These are phyloP conservation scores for Myanophis thanlyinensis DNA, from an alignment of 2,113 vertebrate species.

Conservation along the genomic window DNA sequence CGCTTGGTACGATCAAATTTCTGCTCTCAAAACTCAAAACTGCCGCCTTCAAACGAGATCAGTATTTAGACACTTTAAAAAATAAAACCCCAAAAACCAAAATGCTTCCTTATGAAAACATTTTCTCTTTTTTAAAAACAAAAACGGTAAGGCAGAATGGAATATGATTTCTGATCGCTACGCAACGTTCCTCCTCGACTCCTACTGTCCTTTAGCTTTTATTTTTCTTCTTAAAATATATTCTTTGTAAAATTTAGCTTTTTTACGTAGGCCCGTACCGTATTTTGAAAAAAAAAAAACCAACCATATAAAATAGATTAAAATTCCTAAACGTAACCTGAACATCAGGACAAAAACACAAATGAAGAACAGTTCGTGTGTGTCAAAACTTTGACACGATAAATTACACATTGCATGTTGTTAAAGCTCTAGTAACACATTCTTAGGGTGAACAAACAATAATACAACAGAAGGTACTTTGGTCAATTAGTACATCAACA, in stretches of 20 bases:
- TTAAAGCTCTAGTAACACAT: slow-evolving; percentile 85
- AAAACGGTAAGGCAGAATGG: slow-evolving; percentile 36
- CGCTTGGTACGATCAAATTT: slow-evolving; percentile 55
- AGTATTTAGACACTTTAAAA: slow-evolving; percentile 35
- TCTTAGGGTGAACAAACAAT: slow-evolving; percentile 53
- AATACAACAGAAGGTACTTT: slow-evolving; percentile 86
- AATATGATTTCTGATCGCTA: slow-evolving; percentile 63
- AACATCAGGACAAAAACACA: slow-evolving; percentile 70
- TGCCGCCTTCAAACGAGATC: slow-evolving; percentile 11
- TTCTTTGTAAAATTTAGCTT: slow-evolving; percentile 80
- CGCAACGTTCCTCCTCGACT: slow-evolving; percentile 61
- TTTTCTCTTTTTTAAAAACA: not conserved
- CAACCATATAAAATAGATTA: slow-evolving; percentile 74
- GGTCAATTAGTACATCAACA: slow-evolving; percentile 80
- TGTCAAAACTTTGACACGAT: slow-evolving; percentile 68
- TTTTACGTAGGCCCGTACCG: slow-evolving; percentile 71
- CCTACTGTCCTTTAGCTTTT: not conserved
- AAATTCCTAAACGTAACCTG: slow-evolving; percentile 73
- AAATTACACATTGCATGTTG: slow-evolving; percentile 72
- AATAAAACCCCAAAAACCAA: slow-evolving; percentile 37
- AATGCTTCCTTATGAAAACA: slow-evolving; percentile 52
- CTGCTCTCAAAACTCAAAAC: slow-evolving; percentile 55
- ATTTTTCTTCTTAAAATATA: slow-evolving; percentile 68
- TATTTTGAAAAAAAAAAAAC: slow-evolving; percentile 64
- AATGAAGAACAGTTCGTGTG: slow-evolving; percentile 65